Base-by-base conservation (phyloP, 2,113 vertebrate species). In the Cynopterus brachyotis region DNA sequence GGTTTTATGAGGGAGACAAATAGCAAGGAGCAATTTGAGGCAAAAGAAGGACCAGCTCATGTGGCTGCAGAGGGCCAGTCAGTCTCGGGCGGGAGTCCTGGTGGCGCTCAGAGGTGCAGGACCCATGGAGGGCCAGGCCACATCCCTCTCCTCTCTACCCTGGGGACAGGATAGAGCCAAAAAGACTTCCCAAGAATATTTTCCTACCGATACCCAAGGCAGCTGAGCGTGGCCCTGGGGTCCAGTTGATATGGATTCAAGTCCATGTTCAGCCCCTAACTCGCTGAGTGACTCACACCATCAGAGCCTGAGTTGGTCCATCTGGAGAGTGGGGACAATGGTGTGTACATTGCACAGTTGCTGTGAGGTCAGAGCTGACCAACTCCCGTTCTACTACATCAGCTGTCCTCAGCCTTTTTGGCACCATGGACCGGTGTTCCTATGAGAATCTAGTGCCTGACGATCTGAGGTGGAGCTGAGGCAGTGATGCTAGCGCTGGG, bases 151-250 rank as follows among this genome's bases (percentile, higher is more conserved):
- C 1, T 62, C n/a, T n/a, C n/a, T n/a, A n/a, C n/a, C n/a, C 9
- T 42, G 55, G 55, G 22, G 60, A 83, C 22, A 19, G 1, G 15
- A 9, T 7, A 42, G 59, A 11, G 32, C 66, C 35, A 30, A 45
- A 45, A 30, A 45, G 19, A 5, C 73, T 72, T 86, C 30, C 72
- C 70, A 8, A n/a, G 81, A 79, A 20, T 60, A 35, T 35, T 62
- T 55, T 42, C 47, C 32, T 22, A 3, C 50, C 62, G 32, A 50
- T 55, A 69, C 20, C 64, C 37, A 42, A 26, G 42, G 67, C 60
- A 59, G 13, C 37, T 32, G 16, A 26, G 0, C 4, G 1, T 20
- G 15, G 0, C 45, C n/a, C 2, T 30, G 13, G 69, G n/a, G 28
- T 42, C 50, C 37, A 3, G 70, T 6, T 64, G 84, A 15, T 15